These are phyloP conservation scores for Argya squamiceps DNA, from an alignment of 2,797 vertebrate genomes.

Conservation along the genomic window DNA sequence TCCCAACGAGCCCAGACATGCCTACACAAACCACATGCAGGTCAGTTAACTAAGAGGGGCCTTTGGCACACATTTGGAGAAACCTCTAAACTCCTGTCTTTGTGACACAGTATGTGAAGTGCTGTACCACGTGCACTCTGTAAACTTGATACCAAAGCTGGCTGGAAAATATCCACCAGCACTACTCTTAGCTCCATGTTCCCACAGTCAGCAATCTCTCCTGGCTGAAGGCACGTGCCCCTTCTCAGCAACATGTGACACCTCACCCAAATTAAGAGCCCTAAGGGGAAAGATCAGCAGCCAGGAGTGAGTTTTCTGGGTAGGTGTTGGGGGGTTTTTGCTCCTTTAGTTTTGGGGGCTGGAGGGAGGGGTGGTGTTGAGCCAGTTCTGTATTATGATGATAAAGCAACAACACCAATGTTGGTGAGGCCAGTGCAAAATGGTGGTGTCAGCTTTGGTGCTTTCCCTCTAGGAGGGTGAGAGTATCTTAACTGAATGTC, in stretches of 20 bases:
- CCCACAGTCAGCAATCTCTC: not conserved
- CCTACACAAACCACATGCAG: not conserved
- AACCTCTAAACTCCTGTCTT: not conserved
- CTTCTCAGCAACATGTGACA: not conserved
- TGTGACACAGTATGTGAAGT: not conserved
- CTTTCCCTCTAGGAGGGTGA: not conserved
- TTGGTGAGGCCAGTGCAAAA: not conserved
- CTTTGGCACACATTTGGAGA: not conserved
- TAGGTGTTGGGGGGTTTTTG: not conserved
- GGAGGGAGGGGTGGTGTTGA: not conserved
- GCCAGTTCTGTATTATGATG: not conserved
- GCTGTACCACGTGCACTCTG: not conserved
- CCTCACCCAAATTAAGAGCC: not conserved
- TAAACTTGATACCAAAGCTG: not conserved
- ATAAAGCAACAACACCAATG: not conserved
- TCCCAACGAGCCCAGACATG: rapidly evolving
- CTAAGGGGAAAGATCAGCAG: not conserved
- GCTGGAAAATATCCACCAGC: not conserved
- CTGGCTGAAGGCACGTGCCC: not conserved
- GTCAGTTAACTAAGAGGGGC: not conserved
- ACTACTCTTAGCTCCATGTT: not conserved
- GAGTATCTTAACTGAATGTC: not conserved
- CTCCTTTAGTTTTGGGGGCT: rapidly evolving
- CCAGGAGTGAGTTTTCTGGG: rapidly evolving
- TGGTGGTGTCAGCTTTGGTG: not conserved